A percentile compares a stretch with the other conserved stretches of the same genome.
Conservation (phyloP, 2,888 invertebrate species). For the Drosophila gaucha region DNA sequence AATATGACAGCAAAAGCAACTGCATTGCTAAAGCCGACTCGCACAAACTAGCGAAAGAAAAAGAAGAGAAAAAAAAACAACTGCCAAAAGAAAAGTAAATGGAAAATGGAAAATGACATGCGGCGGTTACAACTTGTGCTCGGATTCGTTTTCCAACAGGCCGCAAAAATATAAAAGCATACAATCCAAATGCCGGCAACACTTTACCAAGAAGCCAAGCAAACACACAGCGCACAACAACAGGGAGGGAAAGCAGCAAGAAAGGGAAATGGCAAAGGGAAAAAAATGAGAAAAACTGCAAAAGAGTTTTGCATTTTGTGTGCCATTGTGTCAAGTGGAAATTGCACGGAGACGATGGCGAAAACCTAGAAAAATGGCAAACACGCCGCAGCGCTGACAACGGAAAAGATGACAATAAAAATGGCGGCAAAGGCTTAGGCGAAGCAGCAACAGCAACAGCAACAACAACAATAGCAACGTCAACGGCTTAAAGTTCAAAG, state of each 20-base stretch:
- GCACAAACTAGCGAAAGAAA: conserved; percentile 33
- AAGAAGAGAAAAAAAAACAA: conserved; percentile 47
- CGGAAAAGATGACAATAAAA: conserved; percentile 78
- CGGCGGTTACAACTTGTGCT: conserved; percentile 45
- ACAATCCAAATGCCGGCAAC: conserved; percentile 67
- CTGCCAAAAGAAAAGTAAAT: conserved; percentile 62
- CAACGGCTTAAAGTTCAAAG: conserved; percentile 75
- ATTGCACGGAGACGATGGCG: conserved; percentile 58
- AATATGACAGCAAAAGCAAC: conserved; percentile 28
- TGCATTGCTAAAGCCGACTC: conserved; percentile 56
- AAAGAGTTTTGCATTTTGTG: conserved; percentile 79
- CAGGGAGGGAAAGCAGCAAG: not conserved
- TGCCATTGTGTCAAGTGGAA: conserved; percentile 83
- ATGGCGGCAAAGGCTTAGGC: conserved; percentile 63
- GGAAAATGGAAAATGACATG: conserved; percentile 61
- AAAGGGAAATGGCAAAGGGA: conserved; percentile 2
- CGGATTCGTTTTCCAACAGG: conserved; percentile 27
- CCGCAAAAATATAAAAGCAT: conserved; percentile 51
- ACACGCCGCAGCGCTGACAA: conserved; percentile 59
- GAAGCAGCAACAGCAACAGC: conserved; percentile 22
- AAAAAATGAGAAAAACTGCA: conserved; percentile 32
- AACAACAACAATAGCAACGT: conserved; percentile 16
- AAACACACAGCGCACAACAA: conserved; percentile 21
- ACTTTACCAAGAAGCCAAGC: conserved; percentile 57
- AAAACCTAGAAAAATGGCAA: conserved; percentile 68